These are phyloP conservation scores for Drosophila subquinaria DNA, from an alignment of 2,888 invertebrate genomes.

Conservation along the genomic window DNA sequence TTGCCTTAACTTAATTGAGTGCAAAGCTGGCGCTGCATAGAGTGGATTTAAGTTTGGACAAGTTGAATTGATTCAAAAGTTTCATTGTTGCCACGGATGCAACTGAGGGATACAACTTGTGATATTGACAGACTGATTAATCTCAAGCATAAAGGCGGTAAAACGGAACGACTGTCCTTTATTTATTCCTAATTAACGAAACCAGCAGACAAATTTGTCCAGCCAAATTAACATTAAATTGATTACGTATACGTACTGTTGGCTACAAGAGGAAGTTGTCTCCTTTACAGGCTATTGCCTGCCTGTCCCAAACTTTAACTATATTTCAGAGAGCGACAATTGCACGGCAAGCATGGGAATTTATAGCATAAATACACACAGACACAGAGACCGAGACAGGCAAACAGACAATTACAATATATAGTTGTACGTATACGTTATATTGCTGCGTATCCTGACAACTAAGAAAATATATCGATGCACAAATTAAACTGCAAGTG, in stretches of 20 bases:
- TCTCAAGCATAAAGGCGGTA: not conserved
- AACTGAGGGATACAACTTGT: conserved; percentile 9
- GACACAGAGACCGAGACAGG: not conserved
- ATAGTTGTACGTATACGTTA: conserved; percentile 15
- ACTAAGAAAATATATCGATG: conserved; percentile 79
- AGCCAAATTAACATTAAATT: conserved; percentile 6
- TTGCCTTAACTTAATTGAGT: conserved; percentile 72
- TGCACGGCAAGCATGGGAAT: conserved; percentile 62
- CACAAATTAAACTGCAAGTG: conserved; percentile 80
- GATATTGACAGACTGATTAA: conserved; percentile 29
- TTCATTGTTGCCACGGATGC: conserved; percentile 65
- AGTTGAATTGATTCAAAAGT: conserved; percentile 80
- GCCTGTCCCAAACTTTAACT: conserved; percentile 53
- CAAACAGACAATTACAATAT: conserved; percentile 50
- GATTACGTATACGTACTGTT: conserved; percentile 33
- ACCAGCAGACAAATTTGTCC: conserved; percentile 9
- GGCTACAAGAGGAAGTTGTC: conserved; percentile 1
- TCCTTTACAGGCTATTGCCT: conserved; percentile 18
- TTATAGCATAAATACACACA: conserved; percentile 59
- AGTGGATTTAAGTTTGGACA: conserved; percentile 77
- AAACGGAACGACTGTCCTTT: not conserved
- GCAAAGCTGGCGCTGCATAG: conserved; percentile 71
- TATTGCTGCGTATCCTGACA: conserved; percentile 61
- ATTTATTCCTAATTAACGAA: conserved; percentile 22
- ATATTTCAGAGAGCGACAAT: conserved; percentile 76